Evolutionary conservation across 2,113 vertebrate genomes (phyloP).

Genomic region (Brachyistius frenatus): DNA sequence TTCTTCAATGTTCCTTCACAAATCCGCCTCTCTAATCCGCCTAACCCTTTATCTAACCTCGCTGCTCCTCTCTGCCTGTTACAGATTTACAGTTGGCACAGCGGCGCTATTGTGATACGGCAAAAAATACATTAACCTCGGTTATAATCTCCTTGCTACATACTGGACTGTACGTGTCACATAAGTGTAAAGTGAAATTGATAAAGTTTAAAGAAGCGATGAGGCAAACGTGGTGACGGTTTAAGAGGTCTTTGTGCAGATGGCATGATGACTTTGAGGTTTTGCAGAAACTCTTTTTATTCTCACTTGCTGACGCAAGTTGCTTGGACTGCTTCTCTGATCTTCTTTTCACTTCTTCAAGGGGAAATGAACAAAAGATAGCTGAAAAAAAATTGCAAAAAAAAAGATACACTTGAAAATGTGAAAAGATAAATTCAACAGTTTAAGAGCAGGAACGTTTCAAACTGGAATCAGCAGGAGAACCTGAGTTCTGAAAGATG

Average conservation of each 20-base stretch:
- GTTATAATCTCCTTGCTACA: conserved; percentile 12
- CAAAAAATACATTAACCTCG: conserved; percentile 33
- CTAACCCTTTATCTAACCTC: conserved; percentile 43
- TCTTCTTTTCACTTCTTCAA: conserved; percentile 6
- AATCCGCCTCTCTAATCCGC: conserved; percentile 67
- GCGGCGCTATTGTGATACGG: conserved; percentile 19
- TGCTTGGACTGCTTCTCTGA: background rate
- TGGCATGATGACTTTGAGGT: conserved; percentile 12
- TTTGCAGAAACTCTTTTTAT: conserved; percentile 21
- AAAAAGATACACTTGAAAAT: conserved; percentile 13
- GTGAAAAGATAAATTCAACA: conserved; percentile 13
- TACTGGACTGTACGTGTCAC: background rate
- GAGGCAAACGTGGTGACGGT: conserved; percentile 16
- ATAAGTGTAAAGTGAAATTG: background rate
- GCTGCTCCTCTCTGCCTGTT: conserved; percentile 27
- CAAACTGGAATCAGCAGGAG: background rate
- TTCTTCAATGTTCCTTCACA: conserved; percentile 58
- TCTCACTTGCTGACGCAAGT: conserved; percentile 13
- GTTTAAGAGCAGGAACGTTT: conserved; percentile 3
- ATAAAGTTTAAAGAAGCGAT: conserved; percentile 17
- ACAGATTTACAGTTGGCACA: conserved; percentile 16
- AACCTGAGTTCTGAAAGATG: background rate
- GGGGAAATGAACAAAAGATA: conserved; percentile 37
- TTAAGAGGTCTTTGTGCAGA: conserved; percentile 31
- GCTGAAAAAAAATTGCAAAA: conserved; percentile 11